These are phyloP conservation scores for Nomada flava DNA, from an alignment of 2,888 invertebrate genomes.

Conservation along the genomic window DNA sequence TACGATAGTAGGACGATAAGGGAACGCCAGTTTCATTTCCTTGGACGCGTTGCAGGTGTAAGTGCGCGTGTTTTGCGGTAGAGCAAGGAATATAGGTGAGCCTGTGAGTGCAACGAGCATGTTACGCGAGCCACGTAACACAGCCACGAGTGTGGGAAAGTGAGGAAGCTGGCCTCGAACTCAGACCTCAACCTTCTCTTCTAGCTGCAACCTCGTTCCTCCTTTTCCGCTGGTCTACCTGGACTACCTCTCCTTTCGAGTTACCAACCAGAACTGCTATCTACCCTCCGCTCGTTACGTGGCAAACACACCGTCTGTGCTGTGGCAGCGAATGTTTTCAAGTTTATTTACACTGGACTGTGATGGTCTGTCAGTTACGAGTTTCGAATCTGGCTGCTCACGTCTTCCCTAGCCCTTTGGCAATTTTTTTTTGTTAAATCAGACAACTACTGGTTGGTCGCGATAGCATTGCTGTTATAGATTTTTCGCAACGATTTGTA, in stretches of 20 bases:
- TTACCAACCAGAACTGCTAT: constrained; percentile 43
- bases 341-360: no score
- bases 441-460: no score
- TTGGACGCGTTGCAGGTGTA: constrained; percentile 13
- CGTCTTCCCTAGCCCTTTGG: constrained; percentile 1
- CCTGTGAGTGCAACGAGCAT: constrained; percentile 48
- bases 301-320: constrained; percentile 17
- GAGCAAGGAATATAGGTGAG: constrained; percentile 56
- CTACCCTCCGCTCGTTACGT: constrained; percentile 34
- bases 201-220: constrained; percentile 57
- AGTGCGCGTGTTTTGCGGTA: neutral
- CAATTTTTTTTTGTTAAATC: neutral
- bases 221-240: constrained; percentile 62
- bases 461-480: no score
- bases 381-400: neutral
- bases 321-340: constrained; percentile 22
- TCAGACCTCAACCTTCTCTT: constrained; percentile 83
- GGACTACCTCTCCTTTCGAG: constrained; percentile 50
- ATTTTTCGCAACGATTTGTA: no score
- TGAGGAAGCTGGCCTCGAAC: constrained; percentile 83
- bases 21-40: neutral
- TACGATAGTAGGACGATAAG: neutral
- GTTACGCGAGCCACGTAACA: constrained; percentile 62
- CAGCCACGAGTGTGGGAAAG: constrained; percentile 81
- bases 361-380: no score